A percentile compares a stretch with the other conserved stretches of the same genome.
These are phyloP conservation scores for Papilio aristodemus DNA, from an alignment of 1,140 invertebrate species.

Conservation along the genomic window DNA sequence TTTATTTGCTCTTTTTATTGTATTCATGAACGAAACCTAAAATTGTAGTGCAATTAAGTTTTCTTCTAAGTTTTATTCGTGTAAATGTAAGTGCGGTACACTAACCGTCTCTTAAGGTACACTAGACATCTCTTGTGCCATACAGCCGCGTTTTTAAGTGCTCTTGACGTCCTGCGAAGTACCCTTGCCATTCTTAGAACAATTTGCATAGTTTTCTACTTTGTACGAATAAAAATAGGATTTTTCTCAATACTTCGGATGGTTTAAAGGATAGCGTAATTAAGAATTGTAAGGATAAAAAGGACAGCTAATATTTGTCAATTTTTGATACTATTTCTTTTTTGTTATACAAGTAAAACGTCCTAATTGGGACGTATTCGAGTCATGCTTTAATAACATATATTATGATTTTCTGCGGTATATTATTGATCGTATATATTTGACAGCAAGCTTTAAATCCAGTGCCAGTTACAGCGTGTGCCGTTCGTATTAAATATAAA, in stretches of 20 bases:
- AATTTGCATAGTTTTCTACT: slow-evolving; percentile 4
- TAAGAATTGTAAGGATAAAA: background rate
- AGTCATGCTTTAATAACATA: no score
- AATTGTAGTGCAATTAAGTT: background rate
- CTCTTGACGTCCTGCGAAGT: background rate
- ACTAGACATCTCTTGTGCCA: background rate
- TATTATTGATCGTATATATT: no score
- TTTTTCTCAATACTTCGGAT: background rate
- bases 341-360: no score
- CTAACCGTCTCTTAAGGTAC: background rate
- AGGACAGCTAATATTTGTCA: no score
- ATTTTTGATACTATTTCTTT: background rate
- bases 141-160: background rate
- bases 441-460: background rate
- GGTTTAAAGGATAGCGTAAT: background rate
- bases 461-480: background rate
- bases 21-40: slow-evolving; percentile 7
- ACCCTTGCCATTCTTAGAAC: background rate
- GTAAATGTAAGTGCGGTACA: background rate
- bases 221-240: background rate
- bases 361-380: no score
- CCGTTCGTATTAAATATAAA: slow-evolving; percentile 12
- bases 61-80: background rate
- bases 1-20: no score
- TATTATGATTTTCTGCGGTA: no score